Conservation (phyloP, 2,888 invertebrate species). For the Tetragonula carbonaria region DNA sequence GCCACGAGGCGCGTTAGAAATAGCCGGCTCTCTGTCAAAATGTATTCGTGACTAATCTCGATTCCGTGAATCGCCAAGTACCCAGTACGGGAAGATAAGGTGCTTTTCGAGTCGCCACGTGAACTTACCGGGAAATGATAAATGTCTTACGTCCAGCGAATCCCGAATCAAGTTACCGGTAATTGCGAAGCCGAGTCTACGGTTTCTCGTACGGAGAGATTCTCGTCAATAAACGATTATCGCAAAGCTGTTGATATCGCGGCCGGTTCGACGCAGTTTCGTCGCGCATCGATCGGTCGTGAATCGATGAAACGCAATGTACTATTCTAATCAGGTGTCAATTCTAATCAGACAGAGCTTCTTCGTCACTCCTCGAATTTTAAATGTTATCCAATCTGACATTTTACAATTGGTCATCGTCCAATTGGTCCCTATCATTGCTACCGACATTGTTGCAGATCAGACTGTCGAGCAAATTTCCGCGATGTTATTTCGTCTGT, state of each 20-base stretch:
- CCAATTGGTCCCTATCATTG: conserved; percentile 31
- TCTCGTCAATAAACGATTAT: neutral
- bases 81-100: conserved; percentile 36
- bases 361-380: conserved; percentile 29
- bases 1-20: conserved; percentile 56
- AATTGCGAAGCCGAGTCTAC: neutral
- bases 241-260: neutral
- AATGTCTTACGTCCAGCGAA: neutral
- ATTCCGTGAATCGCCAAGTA: conserved; percentile 45
- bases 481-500: neutral
- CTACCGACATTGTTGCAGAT: neutral
- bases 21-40: conserved; percentile 63
- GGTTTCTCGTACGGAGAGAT: neutral
- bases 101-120: conserved; percentile 1
- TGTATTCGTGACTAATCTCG: conserved; percentile 61
- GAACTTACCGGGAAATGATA: conserved; percentile 34
- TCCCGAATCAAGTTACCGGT: conserved; percentile 23
- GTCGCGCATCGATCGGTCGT: neutral
- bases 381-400: conserved; percentile 11
- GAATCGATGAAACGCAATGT: conserved; percentile 10
- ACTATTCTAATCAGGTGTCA: neutral
- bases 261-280: neutral
- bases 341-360: neutral
- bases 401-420: conserved; percentile 11
- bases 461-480: neutral